These are phyloP conservation scores for Neoitamus cyanurus DNA, from an alignment of 2,888 invertebrate genomes.

Conservation along the genomic window DNA sequence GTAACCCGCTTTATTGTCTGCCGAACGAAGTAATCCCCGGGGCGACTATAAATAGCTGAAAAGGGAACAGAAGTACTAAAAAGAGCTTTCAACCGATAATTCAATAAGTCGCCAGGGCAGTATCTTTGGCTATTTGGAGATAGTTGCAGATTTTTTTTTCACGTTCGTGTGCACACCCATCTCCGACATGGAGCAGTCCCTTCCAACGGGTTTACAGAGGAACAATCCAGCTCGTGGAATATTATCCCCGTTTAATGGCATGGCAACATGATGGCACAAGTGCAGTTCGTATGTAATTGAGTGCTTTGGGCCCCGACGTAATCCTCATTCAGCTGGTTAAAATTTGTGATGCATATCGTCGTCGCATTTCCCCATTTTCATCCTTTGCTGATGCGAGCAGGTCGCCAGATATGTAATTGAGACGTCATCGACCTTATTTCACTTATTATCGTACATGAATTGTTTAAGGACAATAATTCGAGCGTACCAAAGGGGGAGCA, in stretches of 20 bases:
- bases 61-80: constrained; percentile 3
- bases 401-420: neutral
- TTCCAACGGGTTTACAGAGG: neutral
- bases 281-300: constrained; percentile 14
- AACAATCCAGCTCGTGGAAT: constrained; percentile 2
- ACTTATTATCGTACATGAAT: neutral
- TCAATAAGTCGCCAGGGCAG: neutral
- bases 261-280: neutral
- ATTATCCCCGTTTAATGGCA: constrained; percentile 15
- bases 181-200: neutral
- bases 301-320: neutral
- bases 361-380: neutral
- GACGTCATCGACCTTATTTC: neutral
- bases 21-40: neutral
- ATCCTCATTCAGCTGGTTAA: neutral
- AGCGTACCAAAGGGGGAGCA: neutral
- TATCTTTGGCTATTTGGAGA: neutral
- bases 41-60: constrained; percentile 1
- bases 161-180: neutral
- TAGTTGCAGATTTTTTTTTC: neutral
- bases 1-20: neutral
- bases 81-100: neutral
- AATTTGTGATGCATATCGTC: constrained; percentile 18
- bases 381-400: neutral
- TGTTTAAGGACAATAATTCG: neutral